Evolutionary conservation across 2,113 vertebrate species (phyloP).

Genomic region (Galemys pyrenaicus): DNA sequence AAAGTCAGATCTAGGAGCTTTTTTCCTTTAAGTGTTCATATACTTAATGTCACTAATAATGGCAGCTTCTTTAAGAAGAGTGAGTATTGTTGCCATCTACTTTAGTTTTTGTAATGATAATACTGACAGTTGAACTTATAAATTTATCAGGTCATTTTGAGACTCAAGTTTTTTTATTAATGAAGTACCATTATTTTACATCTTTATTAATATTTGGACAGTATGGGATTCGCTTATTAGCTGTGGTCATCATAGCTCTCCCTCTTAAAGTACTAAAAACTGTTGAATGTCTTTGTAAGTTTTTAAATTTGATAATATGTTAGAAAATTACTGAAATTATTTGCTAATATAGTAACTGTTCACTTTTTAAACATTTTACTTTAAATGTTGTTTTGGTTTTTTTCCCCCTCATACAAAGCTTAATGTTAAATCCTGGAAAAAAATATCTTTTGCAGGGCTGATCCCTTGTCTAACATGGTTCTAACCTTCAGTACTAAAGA

Average conservation of each 20-base stretch:
- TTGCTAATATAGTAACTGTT: not conserved
- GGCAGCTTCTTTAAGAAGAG: not conserved
- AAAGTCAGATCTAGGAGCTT: not conserved
- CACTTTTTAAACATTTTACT: conserved; percentile 35
- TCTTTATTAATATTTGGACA: too few species aligned
- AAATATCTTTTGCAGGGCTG: conserved; percentile 87
- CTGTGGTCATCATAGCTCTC: too few species aligned
- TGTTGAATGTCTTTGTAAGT: not conserved
- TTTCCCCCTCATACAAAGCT: not conserved
- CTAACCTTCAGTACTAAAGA: conserved; percentile 94
- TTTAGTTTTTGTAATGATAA: not conserved
- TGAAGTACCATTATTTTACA: not conserved
- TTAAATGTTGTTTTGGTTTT: conserved; percentile 9
- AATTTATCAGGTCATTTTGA: conserved; percentile 6
- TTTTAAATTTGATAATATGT: conserved; percentile 31
- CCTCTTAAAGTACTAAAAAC: not conserved
- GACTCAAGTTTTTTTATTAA: not conserved
- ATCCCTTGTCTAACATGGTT: conserved; percentile 96
- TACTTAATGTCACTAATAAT: conserved; percentile 3
- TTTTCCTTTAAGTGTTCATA: not conserved
- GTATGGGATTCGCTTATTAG: too few species aligned
- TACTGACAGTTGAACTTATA: not conserved
- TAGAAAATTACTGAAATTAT: conserved; percentile 1
- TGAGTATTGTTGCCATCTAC: not conserved
- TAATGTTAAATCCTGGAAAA: conserved; percentile 51